Evolutionary conservation across 2,113 vertebrate species (phyloP), one percentile per base, ranked within the genome.

Genomic region (Holacanthus passer): DNA sequence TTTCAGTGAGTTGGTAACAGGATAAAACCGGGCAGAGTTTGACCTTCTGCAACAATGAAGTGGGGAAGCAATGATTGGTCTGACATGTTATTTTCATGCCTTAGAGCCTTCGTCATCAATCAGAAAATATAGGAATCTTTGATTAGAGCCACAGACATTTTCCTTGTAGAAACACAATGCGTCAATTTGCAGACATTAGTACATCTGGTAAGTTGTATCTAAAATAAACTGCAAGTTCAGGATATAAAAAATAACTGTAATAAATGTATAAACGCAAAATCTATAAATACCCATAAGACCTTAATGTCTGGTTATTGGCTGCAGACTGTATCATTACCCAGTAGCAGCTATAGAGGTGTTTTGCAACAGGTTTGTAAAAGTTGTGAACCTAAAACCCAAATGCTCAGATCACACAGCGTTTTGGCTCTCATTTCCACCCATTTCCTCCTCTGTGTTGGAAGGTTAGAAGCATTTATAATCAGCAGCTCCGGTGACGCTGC

Each of bases 401-500:
- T 5, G 1, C 24, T 58, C 58, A 14, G 69, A 48, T 68, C 63
- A 63, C 11, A 24, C 35, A 27, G 79, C 81, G 70, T 81, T 88
- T 84, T 75, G 72, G 84, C 37, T 73, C 88, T 74, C 65, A 41
- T 70, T 79, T 60, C 63, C 62, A 70, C 52, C 50, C 20, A 52
- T 74, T 79, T 88, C 71, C 68, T 65, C 69, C 60, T 77, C 47
- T 27, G 56, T 66, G 80, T 74, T 72, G 70, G 87, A 93, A 95
- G 92, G 92, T 94, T 89, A 90, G 73, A 83, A 65, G 71, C 88
- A 93, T 95, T 93, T 91, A 94, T 93, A 94, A 92, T 88, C 64
- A 79, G 82, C 73, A 65, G 82, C 89, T 87, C 82, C 50, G 65
- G 86, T 64, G 71, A 90, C 17, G 80, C 67, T 63, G 81, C 93